Conservation (phyloP, 2,113 vertebrate genomes). For the Arenaria interpres region DNA sequence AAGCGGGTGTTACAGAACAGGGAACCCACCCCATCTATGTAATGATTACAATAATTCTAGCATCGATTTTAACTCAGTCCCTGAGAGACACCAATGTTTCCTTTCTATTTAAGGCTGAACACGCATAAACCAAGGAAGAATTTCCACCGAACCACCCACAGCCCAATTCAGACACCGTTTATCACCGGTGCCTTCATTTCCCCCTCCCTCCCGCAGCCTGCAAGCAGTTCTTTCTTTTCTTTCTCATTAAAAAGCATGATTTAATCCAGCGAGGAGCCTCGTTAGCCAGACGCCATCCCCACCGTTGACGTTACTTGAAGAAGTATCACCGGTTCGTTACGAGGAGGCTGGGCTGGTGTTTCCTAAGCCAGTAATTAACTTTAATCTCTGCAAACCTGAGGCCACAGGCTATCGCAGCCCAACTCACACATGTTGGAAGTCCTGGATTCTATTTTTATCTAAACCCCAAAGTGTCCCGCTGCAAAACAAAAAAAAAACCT, state of each 20-base stretch:
- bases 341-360: background rate
- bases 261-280: background rate
- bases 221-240: rapidly evolving
- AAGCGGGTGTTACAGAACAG: too few species aligned
- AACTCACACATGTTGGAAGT: rapidly evolving
- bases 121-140: rapidly evolving
- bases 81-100: background rate
- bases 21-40: background rate
- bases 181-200: rapidly evolving
- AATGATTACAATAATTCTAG: rapidly evolving
- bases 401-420: background rate
- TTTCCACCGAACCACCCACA: background rate
- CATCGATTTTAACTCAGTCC: background rate
- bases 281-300: background rate
- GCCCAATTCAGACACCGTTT: rapidly evolving
- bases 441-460: background rate
- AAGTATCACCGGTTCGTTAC: rapidly evolving
- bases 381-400: background rate
- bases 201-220: background rate
- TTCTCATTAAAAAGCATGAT: rapidly evolving
- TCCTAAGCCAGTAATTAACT: background rate
- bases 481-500: too few species aligned
- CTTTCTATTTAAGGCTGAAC: background rate
- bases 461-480: background rate
- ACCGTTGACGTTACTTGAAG: rapidly evolving